phyloP scores from a whole-genome alignment of 1,140 invertebrate genomes.

The Bombyx mandarina region DNA sequence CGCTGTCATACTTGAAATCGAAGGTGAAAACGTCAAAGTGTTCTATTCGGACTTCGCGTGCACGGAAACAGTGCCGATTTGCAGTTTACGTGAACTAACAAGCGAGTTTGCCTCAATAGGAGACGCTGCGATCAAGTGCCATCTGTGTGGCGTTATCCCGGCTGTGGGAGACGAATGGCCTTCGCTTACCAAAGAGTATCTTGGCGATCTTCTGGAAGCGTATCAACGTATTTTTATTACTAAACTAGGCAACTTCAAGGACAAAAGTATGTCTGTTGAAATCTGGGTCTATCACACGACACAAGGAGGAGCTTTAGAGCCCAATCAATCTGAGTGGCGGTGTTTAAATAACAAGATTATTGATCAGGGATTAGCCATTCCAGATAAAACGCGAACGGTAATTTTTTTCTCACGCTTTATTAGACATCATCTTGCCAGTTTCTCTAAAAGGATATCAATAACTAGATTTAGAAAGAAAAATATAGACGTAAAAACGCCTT shows the following conservation, averaged over 20 bases:
- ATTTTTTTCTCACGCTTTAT: constrained; percentile 6
- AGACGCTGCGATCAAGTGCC: constrained; percentile 69
- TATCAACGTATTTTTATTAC: constrained; percentile 60
- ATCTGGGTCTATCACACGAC: constrained; percentile 68
- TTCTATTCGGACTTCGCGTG: constrained; percentile 72
- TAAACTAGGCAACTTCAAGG: constrained; percentile 54
- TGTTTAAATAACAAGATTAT: constrained; percentile 71
- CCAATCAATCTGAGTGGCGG: constrained; percentile 65
- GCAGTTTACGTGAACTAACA: constrained; percentile 54
- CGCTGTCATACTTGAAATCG: constrained; percentile 60
- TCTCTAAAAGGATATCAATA: too few species aligned
- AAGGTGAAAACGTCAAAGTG: constrained; percentile 45
- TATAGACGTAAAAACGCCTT: too few species aligned
- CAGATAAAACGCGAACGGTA: constrained; percentile 52
- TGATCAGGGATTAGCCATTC: constrained; percentile 71
- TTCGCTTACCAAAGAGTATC: constrained; percentile 61
- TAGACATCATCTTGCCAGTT: too few species aligned
- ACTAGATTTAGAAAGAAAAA: too few species aligned
- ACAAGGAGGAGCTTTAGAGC: constrained; percentile 58
- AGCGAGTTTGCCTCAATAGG: constrained; percentile 49
- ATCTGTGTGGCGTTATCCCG: constrained; percentile 70
- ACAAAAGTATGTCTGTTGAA: constrained; percentile 70
- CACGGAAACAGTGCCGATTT: constrained; percentile 49
- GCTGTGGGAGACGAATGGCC: constrained; percentile 71
- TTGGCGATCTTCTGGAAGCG: constrained; percentile 65